These are phyloP conservation scores for Oscheius sp. DNA, from an alignment of 2,888 invertebrate genomes.

Conservation along the genomic window DNA sequence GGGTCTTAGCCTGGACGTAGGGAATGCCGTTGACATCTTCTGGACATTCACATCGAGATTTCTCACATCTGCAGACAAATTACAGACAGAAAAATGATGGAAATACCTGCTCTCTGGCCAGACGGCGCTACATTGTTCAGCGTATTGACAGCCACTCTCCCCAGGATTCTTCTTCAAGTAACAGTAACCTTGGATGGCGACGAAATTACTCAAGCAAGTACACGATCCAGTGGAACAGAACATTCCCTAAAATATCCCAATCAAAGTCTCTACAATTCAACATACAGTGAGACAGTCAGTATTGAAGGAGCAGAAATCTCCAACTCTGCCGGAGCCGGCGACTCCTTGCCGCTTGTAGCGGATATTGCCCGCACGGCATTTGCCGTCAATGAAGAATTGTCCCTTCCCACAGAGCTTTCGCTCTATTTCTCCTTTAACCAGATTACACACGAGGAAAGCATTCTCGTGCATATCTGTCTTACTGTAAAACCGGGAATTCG, in stretches of 20 bases:
- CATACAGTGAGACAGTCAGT: constrained; percentile 71
- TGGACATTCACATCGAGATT: constrained; percentile 71
- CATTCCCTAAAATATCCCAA: constrained; percentile 64
- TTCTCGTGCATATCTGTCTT: constrained; percentile 70
- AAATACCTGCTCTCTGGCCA: constrained; percentile 66
- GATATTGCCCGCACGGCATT: constrained; percentile 61
- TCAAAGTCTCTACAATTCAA: background rate
- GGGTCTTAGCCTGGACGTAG: constrained; percentile 69
- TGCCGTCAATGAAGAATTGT: constrained; percentile 68
- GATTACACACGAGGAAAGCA: constrained; percentile 68
- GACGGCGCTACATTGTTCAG: constrained; percentile 70
- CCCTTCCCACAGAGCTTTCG: constrained; percentile 59
- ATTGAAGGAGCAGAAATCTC: constrained; percentile 72
- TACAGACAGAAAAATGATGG: background rate
- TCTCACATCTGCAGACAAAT: constrained; percentile 61
- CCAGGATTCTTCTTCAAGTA: constrained; percentile 72
- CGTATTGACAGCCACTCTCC: constrained; percentile 71
- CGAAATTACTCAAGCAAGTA: constrained; percentile 72
- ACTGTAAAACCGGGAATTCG: constrained; percentile 46
- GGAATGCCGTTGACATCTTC: constrained; percentile 73
- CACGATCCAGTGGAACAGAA: constrained; percentile 72
- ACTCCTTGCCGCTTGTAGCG: constrained; percentile 71
- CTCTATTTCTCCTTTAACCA: constrained; percentile 58
- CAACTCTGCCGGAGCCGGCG: constrained; percentile 71
- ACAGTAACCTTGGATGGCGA: constrained; percentile 72